Percentiles rank a stretch among this genome's conserved stretches.
These are phyloP conservation scores for Meloidogyne hapla DNA, from an alignment of 1,140 invertebrate genomes.

Conservation along the genomic window DNA sequence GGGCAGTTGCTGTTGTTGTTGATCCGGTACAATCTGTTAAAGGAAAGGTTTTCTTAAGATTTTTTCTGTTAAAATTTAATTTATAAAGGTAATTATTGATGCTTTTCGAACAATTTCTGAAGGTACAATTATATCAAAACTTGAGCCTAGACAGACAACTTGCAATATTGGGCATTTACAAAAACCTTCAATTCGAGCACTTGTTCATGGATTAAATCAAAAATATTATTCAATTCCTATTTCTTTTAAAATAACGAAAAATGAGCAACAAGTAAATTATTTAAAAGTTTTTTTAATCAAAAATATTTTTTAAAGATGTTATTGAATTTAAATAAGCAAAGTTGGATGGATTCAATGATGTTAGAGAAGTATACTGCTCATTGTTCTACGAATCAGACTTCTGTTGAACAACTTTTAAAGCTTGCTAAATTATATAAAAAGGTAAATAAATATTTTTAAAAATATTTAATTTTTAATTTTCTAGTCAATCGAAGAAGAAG, in stretches of 20 bases:
- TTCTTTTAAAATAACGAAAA: constrained; percentile 96
- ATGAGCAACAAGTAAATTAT: constrained; percentile 83
- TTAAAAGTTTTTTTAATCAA: constrained; percentile 13
- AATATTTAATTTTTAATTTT: constrained; percentile 32
- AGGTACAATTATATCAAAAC: constrained; percentile 96
- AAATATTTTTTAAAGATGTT: constrained; percentile 74
- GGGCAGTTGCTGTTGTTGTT: constrained; percentile 97
- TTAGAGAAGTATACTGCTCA: constrained; percentile 91
- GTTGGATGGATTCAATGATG: constrained; percentile 96
- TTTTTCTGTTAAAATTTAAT: not conserved
- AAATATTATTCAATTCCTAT: constrained; percentile 99
- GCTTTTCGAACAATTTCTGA: constrained; percentile 84
- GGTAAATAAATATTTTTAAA: constrained; percentile 67
- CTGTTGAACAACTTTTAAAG: constrained; percentile 92
- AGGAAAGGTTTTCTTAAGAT: constrained; percentile 69
- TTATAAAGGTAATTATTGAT: constrained; percentile 68
- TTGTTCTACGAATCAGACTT: constrained; percentile 79
- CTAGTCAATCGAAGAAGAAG: constrained; percentile 89
- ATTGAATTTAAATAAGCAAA: constrained; percentile 95
- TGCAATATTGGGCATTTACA: constrained; percentile 97
- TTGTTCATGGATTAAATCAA: constrained; percentile 96
- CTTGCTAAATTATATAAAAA: constrained; percentile 98
- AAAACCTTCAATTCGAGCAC: constrained; percentile 96
- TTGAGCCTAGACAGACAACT: constrained; percentile 96
- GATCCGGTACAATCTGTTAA: constrained; percentile 99